Percentiles rank a stretch among this genome's conserved stretches.
phyloP scores from a whole-genome alignment of 2,888 invertebrate genomes.

The Micoletzkya japonica region DNA sequence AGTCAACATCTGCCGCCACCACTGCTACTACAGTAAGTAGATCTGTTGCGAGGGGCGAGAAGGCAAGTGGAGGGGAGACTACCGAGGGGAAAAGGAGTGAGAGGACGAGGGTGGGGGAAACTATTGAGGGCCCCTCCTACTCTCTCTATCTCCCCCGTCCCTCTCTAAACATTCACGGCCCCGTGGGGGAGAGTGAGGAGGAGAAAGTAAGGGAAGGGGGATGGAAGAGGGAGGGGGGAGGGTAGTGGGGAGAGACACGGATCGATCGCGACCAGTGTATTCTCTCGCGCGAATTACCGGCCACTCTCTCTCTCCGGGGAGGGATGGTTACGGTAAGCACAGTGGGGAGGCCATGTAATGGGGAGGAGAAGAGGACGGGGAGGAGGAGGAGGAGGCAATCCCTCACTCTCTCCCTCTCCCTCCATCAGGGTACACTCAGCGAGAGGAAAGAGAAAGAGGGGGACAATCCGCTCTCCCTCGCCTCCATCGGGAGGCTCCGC shows the following conservation, averaged over 20 bases:
- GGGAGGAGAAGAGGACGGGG: background rate
- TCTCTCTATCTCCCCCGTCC: conserved; percentile 5
- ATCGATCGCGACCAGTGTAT: too few relatives aligned
- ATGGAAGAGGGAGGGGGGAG: too few relatives aligned
- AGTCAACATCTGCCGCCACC: too few relatives aligned
- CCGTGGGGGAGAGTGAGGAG: too few relatives aligned
- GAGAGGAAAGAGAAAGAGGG: conserved; percentile 8
- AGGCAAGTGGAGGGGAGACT: background rate
- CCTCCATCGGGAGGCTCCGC: too few relatives aligned
- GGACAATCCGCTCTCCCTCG: background rate
- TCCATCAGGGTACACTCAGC: conserved; percentile 6
- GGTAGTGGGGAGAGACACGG: too few relatives aligned
- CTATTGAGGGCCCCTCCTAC: background rate
- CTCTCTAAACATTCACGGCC: too few relatives aligned
- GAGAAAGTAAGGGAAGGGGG: too few relatives aligned
- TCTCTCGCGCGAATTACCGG: too few relatives aligned
- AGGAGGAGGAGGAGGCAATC: conserved; percentile 1
- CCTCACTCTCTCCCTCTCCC: conserved; percentile 5
- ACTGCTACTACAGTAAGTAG: background rate
- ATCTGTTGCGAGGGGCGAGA: background rate
- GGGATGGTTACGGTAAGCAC: too few relatives aligned
- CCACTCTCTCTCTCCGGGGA: too few relatives aligned
- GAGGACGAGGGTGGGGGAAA: conserved; percentile 1
- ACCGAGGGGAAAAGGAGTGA: background rate
- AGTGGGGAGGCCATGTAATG: background rate